These are phyloP conservation scores for Scolopax bukidnonensis DNA, from an alignment of 2,797 vertebrate species.

Conservation along the genomic window DNA sequence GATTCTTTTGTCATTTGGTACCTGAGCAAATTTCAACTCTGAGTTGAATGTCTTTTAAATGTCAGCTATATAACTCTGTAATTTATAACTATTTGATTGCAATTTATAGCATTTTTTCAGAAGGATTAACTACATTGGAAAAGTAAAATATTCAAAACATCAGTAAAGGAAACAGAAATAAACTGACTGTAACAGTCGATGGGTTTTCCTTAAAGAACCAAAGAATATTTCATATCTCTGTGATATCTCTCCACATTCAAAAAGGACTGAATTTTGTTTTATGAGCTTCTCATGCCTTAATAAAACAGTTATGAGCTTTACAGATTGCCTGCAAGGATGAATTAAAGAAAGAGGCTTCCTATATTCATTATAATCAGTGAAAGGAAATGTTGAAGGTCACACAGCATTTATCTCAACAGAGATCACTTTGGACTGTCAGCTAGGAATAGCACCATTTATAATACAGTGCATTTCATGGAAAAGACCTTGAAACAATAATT, in stretches of 20 bases:
- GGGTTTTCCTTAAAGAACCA: conserved; percentile 26
- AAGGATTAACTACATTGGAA: conserved; percentile 2
- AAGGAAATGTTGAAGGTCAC: conserved; percentile 18
- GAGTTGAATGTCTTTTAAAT: conserved; percentile 31
- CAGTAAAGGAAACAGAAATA: conserved; percentile 54
- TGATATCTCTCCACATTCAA: background rate
- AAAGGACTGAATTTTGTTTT: background rate
- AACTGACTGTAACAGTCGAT: background rate
- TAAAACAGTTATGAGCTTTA: background rate
- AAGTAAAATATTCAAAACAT: conserved; percentile 46
- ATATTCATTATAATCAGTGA: conserved; percentile 10
- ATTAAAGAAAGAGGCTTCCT: background rate
- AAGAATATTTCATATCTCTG: conserved; percentile 1
- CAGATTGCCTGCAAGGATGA: background rate
- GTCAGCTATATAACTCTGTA: background rate
- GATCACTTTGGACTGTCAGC: background rate
- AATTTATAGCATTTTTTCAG: conserved; percentile 58
- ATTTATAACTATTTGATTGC: conserved; percentile 35
- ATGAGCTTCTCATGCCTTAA: background rate
- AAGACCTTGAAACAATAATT: background rate
- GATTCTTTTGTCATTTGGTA: background rate
- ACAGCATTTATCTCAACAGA: background rate
- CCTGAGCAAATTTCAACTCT: conserved; percentile 10
- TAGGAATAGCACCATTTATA: background rate
- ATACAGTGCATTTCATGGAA: background rate